Evolutionary conservation across 2,888 invertebrate genomes (phyloP), one percentile per base, ranked within the genome.

Genomic region (Sphaeridia pumilis): DNA sequence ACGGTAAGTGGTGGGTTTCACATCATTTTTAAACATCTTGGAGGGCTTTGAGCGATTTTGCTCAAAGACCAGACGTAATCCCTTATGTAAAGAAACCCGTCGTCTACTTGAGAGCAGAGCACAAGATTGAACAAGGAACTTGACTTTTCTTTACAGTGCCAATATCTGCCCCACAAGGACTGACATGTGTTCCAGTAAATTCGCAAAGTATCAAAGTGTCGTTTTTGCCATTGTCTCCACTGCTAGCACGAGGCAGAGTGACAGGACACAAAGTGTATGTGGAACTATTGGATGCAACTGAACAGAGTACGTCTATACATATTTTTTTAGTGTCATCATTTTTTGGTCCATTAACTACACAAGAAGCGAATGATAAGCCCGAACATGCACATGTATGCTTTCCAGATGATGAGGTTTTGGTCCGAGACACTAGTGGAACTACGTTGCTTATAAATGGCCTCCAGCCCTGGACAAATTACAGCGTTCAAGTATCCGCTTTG

Each of bases 381-480:
- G 12, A 34, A 12, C 12, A n/a, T n/a, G 4, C 4, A 45, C 28
- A 20, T 17, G 25, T 3, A 34, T 31, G 3, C 34, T 50, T 27
- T 35, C 7, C 28, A 42, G 49, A 54, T 14, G 49, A 54, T 35
- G 54, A 54, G 31, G 45, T 54, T 1, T 21, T 61, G 25, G 53
- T 59, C 14, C 52, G 56, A 20, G 59, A 57, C 14, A 83, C 83
- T 1, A 80, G 80, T 22, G 80, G 81, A 0, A 70, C 82, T 54
- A 82, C 81, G 34, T 78, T 80, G 1, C 81, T 83, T 48, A 73
- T 86, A 26, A 79, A 80, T 1, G 79, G 80, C 3, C 73, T 87
- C 56, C 76, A 81, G 66, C 83, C 82, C 67, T 86, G 77, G 69
- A 82, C 85, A 28, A 87, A 87, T 71, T 87, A 87, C 70, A 85